Evolutionary conservation across 2,888 invertebrate genomes (phyloP).

Genomic region (Drosophila anomalata): DNA sequence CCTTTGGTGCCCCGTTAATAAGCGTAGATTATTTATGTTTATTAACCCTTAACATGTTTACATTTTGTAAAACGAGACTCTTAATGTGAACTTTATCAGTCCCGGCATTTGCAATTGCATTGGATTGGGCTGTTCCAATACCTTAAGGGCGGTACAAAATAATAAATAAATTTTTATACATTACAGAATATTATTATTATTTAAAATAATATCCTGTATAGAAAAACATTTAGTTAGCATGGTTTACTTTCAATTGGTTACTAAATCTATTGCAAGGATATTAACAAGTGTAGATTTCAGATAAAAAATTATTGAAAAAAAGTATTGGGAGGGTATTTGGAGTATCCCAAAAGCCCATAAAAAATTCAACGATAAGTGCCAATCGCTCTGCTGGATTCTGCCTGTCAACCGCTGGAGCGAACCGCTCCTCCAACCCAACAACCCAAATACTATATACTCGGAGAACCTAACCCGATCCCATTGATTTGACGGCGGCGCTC

Average conservation of each 20-base stretch:
- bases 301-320: neutral
- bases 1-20: slow-evolving; percentile 69
- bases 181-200: too few species aligned
- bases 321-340: slow-evolving; percentile 36
- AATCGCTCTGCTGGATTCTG: slow-evolving; percentile 44
- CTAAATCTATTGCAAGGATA: too few species aligned
- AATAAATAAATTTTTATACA: neutral
- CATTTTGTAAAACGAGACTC: slow-evolving; percentile 83
- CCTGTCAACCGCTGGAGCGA: slow-evolving; percentile 52
- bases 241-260: neutral
- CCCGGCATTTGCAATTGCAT: slow-evolving; percentile 66
- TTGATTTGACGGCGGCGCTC: slow-evolving; percentile 67
- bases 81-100: slow-evolving; percentile 83
- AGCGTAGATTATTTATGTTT: slow-evolving; percentile 83
- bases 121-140: slow-evolving; percentile 22
- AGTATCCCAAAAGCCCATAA: slow-evolving; percentile 6
- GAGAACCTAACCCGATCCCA: slow-evolving; percentile 55
- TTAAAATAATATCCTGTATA: too few species aligned
- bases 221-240: too few species aligned
- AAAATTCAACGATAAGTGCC: slow-evolving; percentile 34
- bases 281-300: neutral
- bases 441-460: slow-evolving; percentile 22
- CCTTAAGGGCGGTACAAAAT: slow-evolving; percentile 19
- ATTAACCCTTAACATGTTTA: slow-evolving; percentile 83
- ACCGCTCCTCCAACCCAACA: slow-evolving; percentile 41